Conservation (phyloP, 30 jellyfish, hydroid and myxozoan species). For the Chironex yamaguchii region DNA sequence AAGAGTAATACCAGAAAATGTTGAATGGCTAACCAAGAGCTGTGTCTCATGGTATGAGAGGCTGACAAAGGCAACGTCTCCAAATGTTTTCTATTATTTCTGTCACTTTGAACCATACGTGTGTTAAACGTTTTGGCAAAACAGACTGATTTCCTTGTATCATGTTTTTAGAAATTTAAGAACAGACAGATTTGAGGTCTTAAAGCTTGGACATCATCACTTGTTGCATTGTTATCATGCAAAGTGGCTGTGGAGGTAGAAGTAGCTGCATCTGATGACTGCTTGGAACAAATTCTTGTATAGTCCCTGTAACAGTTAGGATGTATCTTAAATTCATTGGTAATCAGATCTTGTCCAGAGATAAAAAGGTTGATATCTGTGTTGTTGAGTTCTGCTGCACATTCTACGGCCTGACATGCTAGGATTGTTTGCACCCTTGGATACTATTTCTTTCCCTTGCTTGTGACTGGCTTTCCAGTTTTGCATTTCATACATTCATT, state of each 20-base stretch:
- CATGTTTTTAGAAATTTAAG: background rate
- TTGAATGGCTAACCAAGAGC: background rate
- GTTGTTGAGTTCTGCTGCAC: constrained; percentile 35
- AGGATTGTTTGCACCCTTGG: constrained; percentile 24
- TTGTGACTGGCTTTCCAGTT: constrained; percentile 29
- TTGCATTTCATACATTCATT: constrained; percentile 48
- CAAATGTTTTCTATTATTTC: background rate
- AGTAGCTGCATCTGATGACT: constrained; percentile 24
- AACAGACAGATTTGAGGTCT: constrained; percentile 9
- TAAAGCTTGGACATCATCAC: no score
- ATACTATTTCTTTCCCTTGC: constrained; percentile 24
- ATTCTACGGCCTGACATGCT: constrained; percentile 9
- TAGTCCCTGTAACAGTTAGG: constrained; percentile 14
- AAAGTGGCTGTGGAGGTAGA: no score
- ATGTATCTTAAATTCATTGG: constrained; percentile 26
- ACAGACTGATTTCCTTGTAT: constrained; percentile 13
- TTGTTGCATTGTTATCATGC: no score
- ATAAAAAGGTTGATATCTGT: constrained; percentile 14
- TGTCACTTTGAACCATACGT: background rate
- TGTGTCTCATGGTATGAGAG: constrained; percentile 21
- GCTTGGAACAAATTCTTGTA: constrained; percentile 6
- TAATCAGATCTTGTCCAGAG: constrained; percentile 37
- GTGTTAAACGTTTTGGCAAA: constrained; percentile 3
- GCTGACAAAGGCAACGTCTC: constrained; percentile 1
- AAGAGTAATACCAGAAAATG: background rate